Conservation (phyloP, 1,140 invertebrate genomes). For the Spodoptera litura region DNA sequence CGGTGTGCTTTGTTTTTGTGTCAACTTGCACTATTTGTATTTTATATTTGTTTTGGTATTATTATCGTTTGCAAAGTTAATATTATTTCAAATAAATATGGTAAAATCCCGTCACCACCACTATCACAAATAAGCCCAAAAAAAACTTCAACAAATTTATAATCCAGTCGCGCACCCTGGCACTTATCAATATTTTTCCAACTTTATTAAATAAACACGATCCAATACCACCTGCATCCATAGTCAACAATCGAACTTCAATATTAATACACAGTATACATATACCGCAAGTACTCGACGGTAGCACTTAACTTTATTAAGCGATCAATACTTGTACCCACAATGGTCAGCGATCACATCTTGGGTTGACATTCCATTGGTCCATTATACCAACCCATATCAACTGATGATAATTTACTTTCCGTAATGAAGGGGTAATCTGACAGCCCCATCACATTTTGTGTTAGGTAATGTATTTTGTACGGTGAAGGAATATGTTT, state of each 20-base stretch:
- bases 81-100: too few relatives aligned
- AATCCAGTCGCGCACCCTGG: too few relatives aligned
- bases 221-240: background rate
- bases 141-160: too few relatives aligned
- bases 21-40: too few relatives aligned
- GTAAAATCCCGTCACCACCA: too few relatives aligned
- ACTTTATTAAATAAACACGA: too few relatives aligned
- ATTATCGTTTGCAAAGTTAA: too few relatives aligned
- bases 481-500: background rate
- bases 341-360: conserved; percentile 31
- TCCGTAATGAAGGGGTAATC: conserved; percentile 22
- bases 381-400: conserved; percentile 28
- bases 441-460: conserved; percentile 6
- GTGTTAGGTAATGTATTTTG: conserved; percentile 6
- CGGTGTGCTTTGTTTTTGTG: too few relatives aligned
- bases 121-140: too few relatives aligned
- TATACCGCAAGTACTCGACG: conserved; percentile 3
- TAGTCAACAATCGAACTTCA: background rate
- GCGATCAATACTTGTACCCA: conserved; percentile 28
- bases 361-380: conserved; percentile 24
- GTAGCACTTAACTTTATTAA: conserved; percentile 22
- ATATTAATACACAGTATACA: background rate
- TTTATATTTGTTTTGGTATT: too few relatives aligned
- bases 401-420: conserved; percentile 39
- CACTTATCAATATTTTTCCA: too few relatives aligned